A percentile compares a stretch with the other conserved stretches of the same genome.
Conservation (phyloP, 2,797 vertebrate species). For the Schizopygopsis malacanthus region DNA sequence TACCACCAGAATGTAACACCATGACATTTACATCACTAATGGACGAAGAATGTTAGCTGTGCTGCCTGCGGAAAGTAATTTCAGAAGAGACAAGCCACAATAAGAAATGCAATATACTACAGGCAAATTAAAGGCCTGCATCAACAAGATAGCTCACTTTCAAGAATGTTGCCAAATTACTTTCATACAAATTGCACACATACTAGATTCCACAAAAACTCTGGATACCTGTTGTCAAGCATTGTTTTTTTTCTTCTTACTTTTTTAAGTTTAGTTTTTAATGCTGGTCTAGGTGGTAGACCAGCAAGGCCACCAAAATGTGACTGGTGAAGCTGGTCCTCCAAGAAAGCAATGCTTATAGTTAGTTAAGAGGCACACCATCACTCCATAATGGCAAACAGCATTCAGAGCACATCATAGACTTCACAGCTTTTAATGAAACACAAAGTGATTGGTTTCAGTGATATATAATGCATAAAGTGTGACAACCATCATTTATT, state of each 20-base stretch:
- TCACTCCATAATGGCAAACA: background rate
- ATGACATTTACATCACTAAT: slow-evolving; percentile 4
- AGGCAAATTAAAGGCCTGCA: background rate
- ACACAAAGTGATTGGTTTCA: background rate
- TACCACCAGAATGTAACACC: background rate
- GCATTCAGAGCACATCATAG: slow-evolving; percentile 2
- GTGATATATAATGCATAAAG: slow-evolving; percentile 17
- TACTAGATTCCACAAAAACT: background rate
- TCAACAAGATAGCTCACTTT: slow-evolving; percentile 27
- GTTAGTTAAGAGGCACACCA: background rate
- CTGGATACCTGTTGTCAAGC: background rate
- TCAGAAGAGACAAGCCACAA: background rate
- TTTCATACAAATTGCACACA: background rate
- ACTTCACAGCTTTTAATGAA: slow-evolving; percentile 7
- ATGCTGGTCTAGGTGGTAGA: background rate
- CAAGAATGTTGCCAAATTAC: background rate
- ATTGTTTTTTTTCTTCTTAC: background rate
- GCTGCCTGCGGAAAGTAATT: slow-evolving; percentile 1
- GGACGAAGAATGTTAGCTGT: background rate
- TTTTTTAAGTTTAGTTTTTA: background rate
- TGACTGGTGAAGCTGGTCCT: background rate
- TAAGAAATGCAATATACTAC: slow-evolving; percentile 25
- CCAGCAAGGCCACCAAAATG: background rate
- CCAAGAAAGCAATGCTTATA: background rate
- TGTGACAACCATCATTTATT: slow-evolving; percentile 21